Evolutionary conservation across 92 coral and sea anemone species (phyloP), one percentile per base, ranked within the genome.

Genomic region (Porites rus): DNA sequence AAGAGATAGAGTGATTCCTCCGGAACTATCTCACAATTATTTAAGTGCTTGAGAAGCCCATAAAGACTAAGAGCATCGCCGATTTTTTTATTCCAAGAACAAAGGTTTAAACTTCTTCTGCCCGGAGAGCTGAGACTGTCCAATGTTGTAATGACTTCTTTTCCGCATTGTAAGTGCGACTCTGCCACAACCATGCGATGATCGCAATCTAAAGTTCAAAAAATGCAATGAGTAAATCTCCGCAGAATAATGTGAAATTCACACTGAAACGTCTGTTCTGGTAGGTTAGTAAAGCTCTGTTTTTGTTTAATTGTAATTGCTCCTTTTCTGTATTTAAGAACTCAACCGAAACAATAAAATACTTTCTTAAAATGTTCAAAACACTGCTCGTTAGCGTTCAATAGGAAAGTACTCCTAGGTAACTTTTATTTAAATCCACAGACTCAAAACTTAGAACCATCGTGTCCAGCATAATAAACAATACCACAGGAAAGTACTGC

Each of bases 131-230:
- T 22, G 62, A 17, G 13, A 8, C 80, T 74, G 56, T 51, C 20
- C 10, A 83, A 46, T 22, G 80, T 83, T 2, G 80, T 43, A 10
- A 83, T 64, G 22, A 74, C 62, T 74, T 63, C 31, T 14, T 51
- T 51, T 0, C 4, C 12, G 18, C 87, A 83, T 6, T 51, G 87
- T 4, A 14, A 10, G 18, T 74, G 63, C 25, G 24, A 17, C 20
- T 64, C 74, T 9, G 72, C 56, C 17, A 83, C 65, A 74, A 83
- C 87, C 19, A 65, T 64, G 73, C 87, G 87, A 25, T 83, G n/a
- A 22, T 83, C 65, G 64, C 87, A 83, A 64, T 80, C 87, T 83
- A 20, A 20, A 22, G 50, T 19, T 10, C 65, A 69, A 9, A 71
- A 25, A 17, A 8, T 38, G 71, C 16, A 11, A 0, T 2, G 0